Evolutionary conservation across 2,888 invertebrate genomes (phyloP), one percentile per base, ranked within the genome.

Genomic region (Andrena bucephala): DNA sequence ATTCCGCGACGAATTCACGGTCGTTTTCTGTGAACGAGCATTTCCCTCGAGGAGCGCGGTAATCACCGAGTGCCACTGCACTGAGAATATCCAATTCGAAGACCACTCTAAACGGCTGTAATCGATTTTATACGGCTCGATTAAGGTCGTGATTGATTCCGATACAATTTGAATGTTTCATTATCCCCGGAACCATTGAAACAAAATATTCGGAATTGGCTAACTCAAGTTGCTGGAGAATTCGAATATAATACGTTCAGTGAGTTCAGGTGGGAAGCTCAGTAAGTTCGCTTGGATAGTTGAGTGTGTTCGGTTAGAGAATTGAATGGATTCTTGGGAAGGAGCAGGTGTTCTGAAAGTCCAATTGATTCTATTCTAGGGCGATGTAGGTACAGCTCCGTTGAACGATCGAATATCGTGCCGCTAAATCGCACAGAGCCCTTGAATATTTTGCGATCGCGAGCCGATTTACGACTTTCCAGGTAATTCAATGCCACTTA

Each of bases 1-100:
- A 68, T 76, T 60, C 50, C 54, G 31, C 31, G 60, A 77, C 29
- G 77, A 77, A 84, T 75, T 76, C 70, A 52, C 54, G 69, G 52
- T 20, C 60, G 62, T 69, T 72, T 29, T 31, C 27, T 24, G 33
- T 52, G 42, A 7, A 36, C 65, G 31, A 67, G 63, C 60, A 62
- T 70, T 57, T 42, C 59, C 60, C 62, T 10, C 2, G 20, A 10
- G 20, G 57, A 10, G 62, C 16, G 60, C 73, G 31, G 65, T 48
- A 50, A 73, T 72, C 20, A 71, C 52, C 66, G 60, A 74, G 65
- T 77, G 42, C 60, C 27, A 33, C 36, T 50, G 50, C 16, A 3
- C 20, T 10, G n/a, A 31, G 67, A 60, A 73, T 78, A 72, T 72
- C 50, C 62, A 66, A 82, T 71, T 77, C 62, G 16, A 52, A 10